Percentiles rank a stretch among this genome's conserved stretches.
Evolutionary conservation across 2,888 invertebrate species (phyloP).

Genomic region (Lysandra bellargus): DNA sequence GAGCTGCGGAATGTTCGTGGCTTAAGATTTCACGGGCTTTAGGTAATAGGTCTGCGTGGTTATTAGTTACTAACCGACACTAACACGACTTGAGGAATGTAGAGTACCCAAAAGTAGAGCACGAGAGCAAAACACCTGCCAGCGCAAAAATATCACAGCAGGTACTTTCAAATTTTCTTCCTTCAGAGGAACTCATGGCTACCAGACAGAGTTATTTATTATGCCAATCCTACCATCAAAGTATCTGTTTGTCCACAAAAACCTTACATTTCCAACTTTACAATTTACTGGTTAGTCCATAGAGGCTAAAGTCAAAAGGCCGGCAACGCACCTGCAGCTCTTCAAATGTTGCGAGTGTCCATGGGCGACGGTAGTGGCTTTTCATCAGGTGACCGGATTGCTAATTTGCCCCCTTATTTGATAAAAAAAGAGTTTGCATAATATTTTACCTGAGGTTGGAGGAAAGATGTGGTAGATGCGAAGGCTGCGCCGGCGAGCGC

Average conservation of each 20-base stretch:
- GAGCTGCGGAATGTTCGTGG: not conserved
- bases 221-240: too few species aligned
- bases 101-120: not conserved
- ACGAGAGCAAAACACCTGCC: not conserved
- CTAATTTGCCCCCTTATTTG: too few species aligned
- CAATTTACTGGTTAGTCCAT: too few species aligned
- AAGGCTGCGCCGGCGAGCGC: conserved; percentile 87
- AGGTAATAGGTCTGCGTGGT: conserved; percentile 1
- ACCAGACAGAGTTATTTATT: not conserved
- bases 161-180: too few species aligned
- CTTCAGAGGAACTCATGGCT: not conserved
- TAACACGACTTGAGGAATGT: not conserved
- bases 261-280: not conserved
- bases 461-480: conserved; percentile 71
- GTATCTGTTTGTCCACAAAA: too few species aligned
- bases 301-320: too few species aligned
- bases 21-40: conserved; percentile 14
- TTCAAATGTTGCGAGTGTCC: too few species aligned
- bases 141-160: not conserved
- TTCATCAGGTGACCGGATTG: too few species aligned
- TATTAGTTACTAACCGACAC: not conserved
- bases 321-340: too few species aligned
- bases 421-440: too few species aligned
- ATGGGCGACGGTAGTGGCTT: too few species aligned
- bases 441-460: conserved; percentile 63